Conservation (phyloP, 2,113 vertebrate genomes). For the Anhinga anhinga region DNA sequence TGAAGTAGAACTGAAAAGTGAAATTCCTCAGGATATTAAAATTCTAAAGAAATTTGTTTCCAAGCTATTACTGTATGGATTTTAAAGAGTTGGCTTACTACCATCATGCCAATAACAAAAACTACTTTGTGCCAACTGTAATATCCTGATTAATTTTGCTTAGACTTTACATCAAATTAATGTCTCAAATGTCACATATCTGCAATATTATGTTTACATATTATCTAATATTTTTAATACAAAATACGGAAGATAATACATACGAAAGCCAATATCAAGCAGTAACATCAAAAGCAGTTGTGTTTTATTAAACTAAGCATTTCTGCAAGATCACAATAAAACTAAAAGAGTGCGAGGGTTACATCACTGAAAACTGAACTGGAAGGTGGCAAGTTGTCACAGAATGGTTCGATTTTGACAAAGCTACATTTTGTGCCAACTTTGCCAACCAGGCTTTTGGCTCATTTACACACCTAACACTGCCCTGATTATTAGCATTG, state of each 20-base stretch:
- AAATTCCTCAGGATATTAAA: conserved; percentile 1
- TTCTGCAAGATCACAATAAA: neutral
- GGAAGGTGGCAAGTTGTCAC: neutral
- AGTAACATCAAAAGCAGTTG: neutral
- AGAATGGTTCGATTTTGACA: neutral
- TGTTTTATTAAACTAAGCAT: neutral
- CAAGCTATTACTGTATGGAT: neutral
- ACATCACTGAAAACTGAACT: neutral
- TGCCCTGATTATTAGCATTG: neutral
- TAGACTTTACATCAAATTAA: neutral
- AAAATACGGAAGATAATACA: neutral
- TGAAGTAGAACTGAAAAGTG: neutral
- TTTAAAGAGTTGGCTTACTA: neutral
- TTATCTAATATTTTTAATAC: neutral
- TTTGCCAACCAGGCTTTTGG: neutral
- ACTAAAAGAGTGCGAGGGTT: neutral
- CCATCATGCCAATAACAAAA: neutral
- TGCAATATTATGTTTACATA: neutral
- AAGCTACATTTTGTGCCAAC: neutral
- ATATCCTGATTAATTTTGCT: conserved; percentile 21
- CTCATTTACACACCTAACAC: neutral
- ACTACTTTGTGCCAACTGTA: neutral
- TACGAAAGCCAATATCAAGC: neutral
- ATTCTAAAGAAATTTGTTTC: neutral
- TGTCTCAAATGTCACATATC: neutral